phyloP scores from a whole-genome alignment of 2,797 vertebrate genomes.

The Anomalospiza imberbis region DNA sequence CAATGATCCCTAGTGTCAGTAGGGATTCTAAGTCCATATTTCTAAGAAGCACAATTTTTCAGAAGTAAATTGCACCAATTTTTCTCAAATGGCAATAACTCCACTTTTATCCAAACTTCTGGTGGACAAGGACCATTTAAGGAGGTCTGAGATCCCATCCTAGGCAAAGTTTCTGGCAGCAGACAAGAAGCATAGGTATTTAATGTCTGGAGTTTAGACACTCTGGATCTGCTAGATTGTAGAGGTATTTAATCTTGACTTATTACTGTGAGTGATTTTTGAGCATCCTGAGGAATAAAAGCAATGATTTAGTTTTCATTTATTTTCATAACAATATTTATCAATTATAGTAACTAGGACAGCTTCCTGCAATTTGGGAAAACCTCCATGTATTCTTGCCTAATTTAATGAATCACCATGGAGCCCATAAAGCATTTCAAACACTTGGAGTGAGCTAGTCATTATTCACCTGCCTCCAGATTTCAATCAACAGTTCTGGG shows the following conservation, averaged over 20 bases:
- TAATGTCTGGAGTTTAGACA: not conserved
- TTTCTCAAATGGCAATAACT: not conserved
- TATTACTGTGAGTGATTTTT: not conserved
- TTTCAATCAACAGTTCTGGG: slow-evolving; percentile 7
- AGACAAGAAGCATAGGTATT: not conserved
- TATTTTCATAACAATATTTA: slow-evolving; percentile 27
- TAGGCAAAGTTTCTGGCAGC: not conserved
- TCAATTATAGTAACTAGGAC: not conserved
- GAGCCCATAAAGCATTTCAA: not conserved
- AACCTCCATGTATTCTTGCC: slow-evolving; percentile 17
- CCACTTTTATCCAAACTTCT: not conserved
- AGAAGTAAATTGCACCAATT: not conserved
- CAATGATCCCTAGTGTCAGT: not conserved
- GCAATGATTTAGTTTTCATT: not conserved
- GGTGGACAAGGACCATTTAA: not conserved
- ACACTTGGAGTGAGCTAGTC: not conserved
- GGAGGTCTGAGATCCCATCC: not conserved
- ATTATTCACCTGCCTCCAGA: slow-evolving; percentile 6
- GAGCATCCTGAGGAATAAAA: not conserved
- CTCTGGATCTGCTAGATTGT: not conserved
- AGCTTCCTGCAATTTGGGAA: slow-evolving; percentile 10
- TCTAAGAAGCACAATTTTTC: not conserved
- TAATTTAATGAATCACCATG: slow-evolving; percentile 6
- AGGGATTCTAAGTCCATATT: rapidly evolving
- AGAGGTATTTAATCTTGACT: not conserved